These are phyloP conservation scores for Solenodon paradoxus DNA, from an alignment of 2,113 vertebrate genomes.

Conservation along the genomic window DNA sequence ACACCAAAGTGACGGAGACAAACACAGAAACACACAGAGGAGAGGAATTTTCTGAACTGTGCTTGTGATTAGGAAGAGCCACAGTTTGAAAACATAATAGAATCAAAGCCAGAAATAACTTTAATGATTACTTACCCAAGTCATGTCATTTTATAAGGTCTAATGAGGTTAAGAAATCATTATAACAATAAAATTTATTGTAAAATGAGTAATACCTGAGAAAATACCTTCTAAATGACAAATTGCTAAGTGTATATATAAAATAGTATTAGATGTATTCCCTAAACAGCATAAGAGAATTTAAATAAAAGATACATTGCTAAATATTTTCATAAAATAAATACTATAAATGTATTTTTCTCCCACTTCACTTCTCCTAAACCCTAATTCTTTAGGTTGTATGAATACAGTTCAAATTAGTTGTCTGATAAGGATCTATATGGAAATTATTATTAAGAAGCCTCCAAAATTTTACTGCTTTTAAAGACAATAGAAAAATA, in stretches of 20 bases:
- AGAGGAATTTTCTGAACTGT: conserved; percentile 39
- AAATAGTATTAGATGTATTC: background rate
- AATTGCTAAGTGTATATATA: background rate
- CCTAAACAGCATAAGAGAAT: background rate
- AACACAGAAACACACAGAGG: conserved; percentile 48
- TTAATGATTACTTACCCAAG: conserved; percentile 37
- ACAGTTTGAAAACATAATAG: conserved; percentile 41
- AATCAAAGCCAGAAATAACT: conserved; percentile 39
- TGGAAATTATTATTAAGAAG: background rate
- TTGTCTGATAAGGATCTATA: background rate
- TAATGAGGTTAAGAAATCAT: conserved; percentile 52
- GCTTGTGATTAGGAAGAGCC: conserved; percentile 50
- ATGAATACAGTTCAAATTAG: background rate
- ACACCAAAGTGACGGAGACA: conserved; percentile 53
- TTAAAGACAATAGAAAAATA: conserved; percentile 54
- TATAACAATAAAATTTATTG: background rate
- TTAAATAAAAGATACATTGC: background rate
- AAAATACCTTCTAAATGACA: conserved; percentile 25
- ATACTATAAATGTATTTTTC: background rate
- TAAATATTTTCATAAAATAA: background rate
- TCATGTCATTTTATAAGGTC: background rate
- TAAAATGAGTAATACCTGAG: background rate
- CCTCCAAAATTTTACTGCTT: background rate
- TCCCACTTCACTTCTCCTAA: background rate
- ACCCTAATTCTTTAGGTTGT: background rate